phyloP scores from a whole-genome alignment of 2,888 invertebrate species.

The Melieria picta region DNA sequence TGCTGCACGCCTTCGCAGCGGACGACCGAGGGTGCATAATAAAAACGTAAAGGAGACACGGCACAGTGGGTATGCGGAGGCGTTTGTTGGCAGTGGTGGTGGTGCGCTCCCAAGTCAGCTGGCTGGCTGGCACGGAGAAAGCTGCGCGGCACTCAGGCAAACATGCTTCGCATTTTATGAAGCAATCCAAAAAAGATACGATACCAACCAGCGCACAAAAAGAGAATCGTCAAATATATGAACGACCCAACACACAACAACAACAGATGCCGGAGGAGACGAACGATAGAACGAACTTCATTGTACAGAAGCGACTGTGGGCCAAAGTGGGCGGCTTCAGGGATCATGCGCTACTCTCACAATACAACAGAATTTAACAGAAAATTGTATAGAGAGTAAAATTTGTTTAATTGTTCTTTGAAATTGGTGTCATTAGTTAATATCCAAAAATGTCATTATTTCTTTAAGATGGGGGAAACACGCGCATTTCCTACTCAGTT shows the following conservation, averaged over 20 bases:
- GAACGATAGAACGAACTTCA: background rate
- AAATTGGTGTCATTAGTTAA: too few relatives aligned
- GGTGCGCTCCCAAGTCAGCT: slow-evolving; percentile 17
- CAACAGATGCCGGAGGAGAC: background rate
- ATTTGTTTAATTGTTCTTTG: too few relatives aligned
- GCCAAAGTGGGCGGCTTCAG: too few relatives aligned
- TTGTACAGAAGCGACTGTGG: too few relatives aligned
- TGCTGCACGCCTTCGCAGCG: background rate
- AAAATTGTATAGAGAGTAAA: too few relatives aligned
- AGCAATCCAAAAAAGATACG: slow-evolving; percentile 23
- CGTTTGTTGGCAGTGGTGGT: slow-evolving; percentile 3
- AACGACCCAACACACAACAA: slow-evolving; percentile 24
- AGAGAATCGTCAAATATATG: slow-evolving; percentile 14
- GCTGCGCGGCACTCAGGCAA: background rate
- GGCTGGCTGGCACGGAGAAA: slow-evolving; percentile 21
- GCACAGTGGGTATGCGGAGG: slow-evolving; percentile 14
- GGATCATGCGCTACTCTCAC: too few relatives aligned
- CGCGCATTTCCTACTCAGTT: too few relatives aligned
- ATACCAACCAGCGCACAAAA: slow-evolving; percentile 8
- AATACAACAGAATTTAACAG: too few relatives aligned
- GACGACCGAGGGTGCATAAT: slow-evolving; percentile 17
- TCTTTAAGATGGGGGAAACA: too few relatives aligned
- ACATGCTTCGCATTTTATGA: slow-evolving; percentile 17
- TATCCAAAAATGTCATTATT: too few relatives aligned
- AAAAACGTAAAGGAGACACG: slow-evolving; percentile 16